Conservation (phyloP, 2,113 vertebrate species). For the Phalacrocorax carbo region DNA sequence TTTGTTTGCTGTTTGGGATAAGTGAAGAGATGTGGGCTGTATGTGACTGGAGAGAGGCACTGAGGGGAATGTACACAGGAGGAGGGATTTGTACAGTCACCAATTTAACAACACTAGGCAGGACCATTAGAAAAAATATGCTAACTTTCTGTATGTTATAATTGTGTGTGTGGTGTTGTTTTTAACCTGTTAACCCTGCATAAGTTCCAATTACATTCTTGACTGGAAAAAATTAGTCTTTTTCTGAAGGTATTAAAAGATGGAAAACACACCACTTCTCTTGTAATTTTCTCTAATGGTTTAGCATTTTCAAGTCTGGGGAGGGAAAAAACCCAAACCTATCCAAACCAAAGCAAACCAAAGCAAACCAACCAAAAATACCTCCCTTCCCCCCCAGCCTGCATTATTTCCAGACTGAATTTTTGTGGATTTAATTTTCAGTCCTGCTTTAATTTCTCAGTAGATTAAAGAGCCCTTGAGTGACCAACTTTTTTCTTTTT, state of each 20-base stretch:
- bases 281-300: neutral
- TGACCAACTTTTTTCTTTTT: neutral
- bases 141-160: neutral
- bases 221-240: slow-evolving; percentile 14
- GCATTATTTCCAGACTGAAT: neutral
- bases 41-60: neutral
- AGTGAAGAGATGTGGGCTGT: neutral
- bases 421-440: slow-evolving; percentile 21
- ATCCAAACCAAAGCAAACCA: neutral
- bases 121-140: neutral
- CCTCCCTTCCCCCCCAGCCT: neutral
- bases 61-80: neutral
- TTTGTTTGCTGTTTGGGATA: neutral
- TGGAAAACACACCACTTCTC: neutral
- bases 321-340: neutral
- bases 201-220: neutral
- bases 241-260: neutral
- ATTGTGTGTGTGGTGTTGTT: neutral
- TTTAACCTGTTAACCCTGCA: neutral
- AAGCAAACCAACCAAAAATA: neutral
- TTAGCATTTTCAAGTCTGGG: neutral
- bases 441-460: neutral
- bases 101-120: neutral
- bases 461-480: neutral
- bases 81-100: neutral